Conservation (phyloP, 1,140 invertebrate genomes). For the Fopius arisanus region DNA sequence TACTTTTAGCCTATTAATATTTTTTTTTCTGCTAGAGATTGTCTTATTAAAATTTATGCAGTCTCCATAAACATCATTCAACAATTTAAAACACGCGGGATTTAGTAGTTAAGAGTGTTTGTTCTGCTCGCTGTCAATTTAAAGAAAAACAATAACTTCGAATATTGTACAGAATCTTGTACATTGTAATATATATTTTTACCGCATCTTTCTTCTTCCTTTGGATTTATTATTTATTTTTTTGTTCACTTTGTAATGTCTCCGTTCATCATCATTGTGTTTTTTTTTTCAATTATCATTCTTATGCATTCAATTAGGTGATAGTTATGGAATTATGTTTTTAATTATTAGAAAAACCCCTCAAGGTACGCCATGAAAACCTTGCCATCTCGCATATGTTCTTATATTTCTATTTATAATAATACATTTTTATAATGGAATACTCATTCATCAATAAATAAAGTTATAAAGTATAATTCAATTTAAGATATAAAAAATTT, state of each 20-base stretch:
- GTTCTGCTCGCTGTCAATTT: not conserved
- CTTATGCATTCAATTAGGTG: not conserved
- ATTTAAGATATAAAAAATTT: no score
- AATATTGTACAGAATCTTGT: conserved; percentile 53
- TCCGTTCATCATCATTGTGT: not conserved
- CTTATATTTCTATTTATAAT: conserved; percentile 42
- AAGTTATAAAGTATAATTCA: not conserved
- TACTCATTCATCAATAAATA: conserved; percentile 33
- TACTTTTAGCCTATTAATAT: not conserved
- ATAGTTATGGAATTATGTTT: not conserved
- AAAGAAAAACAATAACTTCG: not conserved
- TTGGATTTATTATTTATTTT: conserved; percentile 49
- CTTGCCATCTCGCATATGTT: conserved; percentile 54
- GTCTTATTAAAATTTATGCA: not conserved
- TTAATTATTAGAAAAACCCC: conserved; percentile 26
- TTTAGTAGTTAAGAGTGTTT: not conserved
- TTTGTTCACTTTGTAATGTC: not conserved
- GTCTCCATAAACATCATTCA: not conserved
- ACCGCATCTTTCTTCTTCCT: conserved; percentile 51
- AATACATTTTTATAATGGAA: conserved; percentile 39
- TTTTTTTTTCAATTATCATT: not conserved
- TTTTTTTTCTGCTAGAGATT: not conserved
- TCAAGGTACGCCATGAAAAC: conserved; percentile 52
- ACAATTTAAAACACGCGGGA: not conserved
- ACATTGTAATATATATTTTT: conserved; percentile 62